A percentile compares a stretch with the other conserved stretches of the same genome.
Conservation (phyloP, 1,140 invertebrate genomes). For the Cotesia glomerata region DNA sequence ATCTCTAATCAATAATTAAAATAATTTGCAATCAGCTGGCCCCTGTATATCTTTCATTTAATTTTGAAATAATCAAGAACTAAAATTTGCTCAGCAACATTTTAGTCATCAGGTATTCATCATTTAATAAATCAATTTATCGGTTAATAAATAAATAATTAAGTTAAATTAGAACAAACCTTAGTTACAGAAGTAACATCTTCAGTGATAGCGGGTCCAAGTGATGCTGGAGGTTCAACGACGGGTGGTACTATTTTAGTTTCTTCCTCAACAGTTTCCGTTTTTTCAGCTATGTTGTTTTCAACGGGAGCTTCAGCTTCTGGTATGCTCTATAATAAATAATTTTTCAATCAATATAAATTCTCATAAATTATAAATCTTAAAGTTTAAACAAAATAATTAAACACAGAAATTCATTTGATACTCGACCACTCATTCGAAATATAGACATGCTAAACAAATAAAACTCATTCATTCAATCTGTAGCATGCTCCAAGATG, state of each 20-base stretch:
- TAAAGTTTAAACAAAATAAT: no score
- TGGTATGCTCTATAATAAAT: conserved; percentile 47
- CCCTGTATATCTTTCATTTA: not conserved
- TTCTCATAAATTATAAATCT: not conserved
- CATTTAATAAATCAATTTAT: conserved; percentile 34
- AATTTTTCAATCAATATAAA: not conserved
- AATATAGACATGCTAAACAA: not conserved
- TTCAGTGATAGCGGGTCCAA: conserved; percentile 55
- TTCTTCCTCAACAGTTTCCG: conserved; percentile 48
- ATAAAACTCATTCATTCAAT: not conserved
- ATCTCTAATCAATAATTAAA: not conserved
- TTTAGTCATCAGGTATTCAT: conserved; percentile 55
- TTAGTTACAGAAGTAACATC: conserved; percentile 61
- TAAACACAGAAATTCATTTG: no score
- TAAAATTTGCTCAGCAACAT: conserved; percentile 37
- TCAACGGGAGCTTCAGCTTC: conserved; percentile 49
- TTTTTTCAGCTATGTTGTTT: conserved; percentile 48
- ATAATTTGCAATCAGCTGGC: not conserved
- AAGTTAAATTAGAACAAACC: conserved; percentile 37
- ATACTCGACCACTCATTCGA: not conserved
- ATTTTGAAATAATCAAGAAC: not conserved
- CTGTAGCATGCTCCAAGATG: conserved; percentile 35
- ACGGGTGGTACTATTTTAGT: conserved; percentile 51
- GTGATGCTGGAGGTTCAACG: conserved; percentile 43
- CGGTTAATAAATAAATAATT: not conserved